Base-by-base conservation (phyloP, 2,113 vertebrate species). In the Phrynocephalus versicolor region DNA sequence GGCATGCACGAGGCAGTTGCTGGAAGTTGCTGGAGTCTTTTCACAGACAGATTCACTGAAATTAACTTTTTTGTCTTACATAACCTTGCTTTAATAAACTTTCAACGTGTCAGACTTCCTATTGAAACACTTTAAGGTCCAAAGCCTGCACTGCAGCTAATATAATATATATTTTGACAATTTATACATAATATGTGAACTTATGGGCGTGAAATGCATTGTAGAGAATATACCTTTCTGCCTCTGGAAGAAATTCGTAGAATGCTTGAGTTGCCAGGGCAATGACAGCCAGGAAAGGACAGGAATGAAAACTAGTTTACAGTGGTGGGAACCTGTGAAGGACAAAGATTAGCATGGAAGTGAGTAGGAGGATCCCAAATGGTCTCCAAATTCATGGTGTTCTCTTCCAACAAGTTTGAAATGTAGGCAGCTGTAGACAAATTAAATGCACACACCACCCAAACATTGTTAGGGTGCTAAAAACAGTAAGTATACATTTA, bases 181-280 rank as follows among this genome's bases (percentile, higher is more conserved):
- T 89, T 89, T 39, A 81, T 88, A 35, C 33, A 90, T 81, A 91
- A 37, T n/a, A 79, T 51, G 74, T 86, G 67, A 72, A 90, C 19
- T 1, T 85, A 85, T 67, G 89, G 60, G 81, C 91, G 18, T 90
- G 90, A 93, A 89, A 88, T 4, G 2, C 8, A 70, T 45, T 81
- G 39, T 45, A 90, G 84, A 81, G 71, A 94, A 90, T 87, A 85
- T 51, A 60, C 1, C 71, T 85, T 65, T 70, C 39, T 79, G 25
- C 58, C 71, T 86, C 57, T 89, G 70, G 25, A 86, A 89, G 18
- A 82, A 87, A 87, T 58, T 86, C 76, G 80, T 86, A 81, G 89
- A 90, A 88, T 89, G 86, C 62, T 78, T 93, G 78, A 90, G 90
- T 89, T 92, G 57, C 79, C 89, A 89, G 62, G 58, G 82, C 90